These are phyloP conservation scores for Geotrypetes seraphini DNA, from an alignment of 2,797 vertebrate species.

Conservation along the genomic window DNA sequence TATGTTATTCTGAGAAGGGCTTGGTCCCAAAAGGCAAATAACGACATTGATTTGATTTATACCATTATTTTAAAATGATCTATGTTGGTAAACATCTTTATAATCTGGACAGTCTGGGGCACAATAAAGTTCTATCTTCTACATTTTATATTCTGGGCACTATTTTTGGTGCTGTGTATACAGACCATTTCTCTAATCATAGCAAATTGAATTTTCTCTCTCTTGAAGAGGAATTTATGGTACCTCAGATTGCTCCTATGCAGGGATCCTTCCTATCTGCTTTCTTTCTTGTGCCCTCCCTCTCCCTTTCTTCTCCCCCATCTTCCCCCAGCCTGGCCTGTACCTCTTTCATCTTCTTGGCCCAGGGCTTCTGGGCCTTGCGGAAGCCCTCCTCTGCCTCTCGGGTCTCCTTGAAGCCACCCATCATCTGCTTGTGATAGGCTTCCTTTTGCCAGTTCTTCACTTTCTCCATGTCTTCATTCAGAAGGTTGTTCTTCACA, in stretches of 20 bases:
- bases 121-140: no score
- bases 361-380: conserved; percentile 96
- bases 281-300: no score
- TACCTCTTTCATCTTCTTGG: conserved; percentile 96
- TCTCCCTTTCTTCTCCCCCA: not conserved
- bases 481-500: conserved; percentile 77
- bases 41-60: no score
- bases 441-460: conserved; percentile 97
- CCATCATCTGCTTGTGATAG: conserved; percentile 98
- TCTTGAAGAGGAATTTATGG: no score
- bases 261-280: fast-evolving
- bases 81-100: no score
- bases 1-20: no score
- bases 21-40: no score
- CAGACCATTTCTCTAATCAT: no score
- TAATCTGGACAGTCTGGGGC: no score
- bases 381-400: conserved; percentile 92
- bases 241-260: not conserved
- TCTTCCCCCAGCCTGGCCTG: not conserved
- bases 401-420: conserved; percentile 95
- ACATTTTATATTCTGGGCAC: no score
- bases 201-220: not conserved
- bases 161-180: no score
- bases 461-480: conserved; percentile 87
- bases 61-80: no score